phyloP scores from a whole-genome alignment of 1,140 invertebrate genomes.

The Charaxes varanes region DNA sequence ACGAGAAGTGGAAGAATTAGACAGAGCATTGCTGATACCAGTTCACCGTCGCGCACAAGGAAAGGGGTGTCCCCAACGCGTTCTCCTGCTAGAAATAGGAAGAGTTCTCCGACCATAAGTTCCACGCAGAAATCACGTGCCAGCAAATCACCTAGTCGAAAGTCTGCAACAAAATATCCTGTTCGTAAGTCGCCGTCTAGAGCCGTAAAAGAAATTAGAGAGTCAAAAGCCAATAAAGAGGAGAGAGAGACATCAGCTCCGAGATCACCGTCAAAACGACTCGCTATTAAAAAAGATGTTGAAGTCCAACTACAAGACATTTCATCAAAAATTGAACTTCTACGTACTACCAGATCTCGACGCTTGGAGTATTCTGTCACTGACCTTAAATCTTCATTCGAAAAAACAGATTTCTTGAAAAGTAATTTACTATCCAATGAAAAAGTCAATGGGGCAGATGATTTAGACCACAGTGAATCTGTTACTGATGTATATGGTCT shows the following conservation, averaged over 20 bases:
- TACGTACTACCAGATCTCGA: constrained; percentile 38
- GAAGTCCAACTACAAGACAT: constrained; percentile 38
- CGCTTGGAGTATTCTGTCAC: constrained; percentile 49
- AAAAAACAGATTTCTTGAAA: constrained; percentile 23
- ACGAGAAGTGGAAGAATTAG: constrained; percentile 55
- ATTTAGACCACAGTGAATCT: constrained; percentile 23
- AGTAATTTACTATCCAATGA: constrained; percentile 27
- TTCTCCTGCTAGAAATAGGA: constrained; percentile 59
- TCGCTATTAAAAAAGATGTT: constrained; percentile 35
- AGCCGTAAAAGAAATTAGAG: constrained; percentile 38
- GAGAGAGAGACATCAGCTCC: constrained; percentile 11
- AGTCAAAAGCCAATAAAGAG: constrained; percentile 15
- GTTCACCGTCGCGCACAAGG: constrained; percentile 44
- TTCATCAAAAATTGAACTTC: constrained; percentile 34
- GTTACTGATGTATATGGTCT: constrained; percentile 36
- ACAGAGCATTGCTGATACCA: constrained; percentile 40
- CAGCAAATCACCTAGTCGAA: constrained; percentile 41
- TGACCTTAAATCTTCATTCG: constrained; percentile 31
- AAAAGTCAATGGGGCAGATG: constrained; percentile 39
- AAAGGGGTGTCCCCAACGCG: constrained; percentile 56
- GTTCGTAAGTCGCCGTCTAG: constrained; percentile 51
- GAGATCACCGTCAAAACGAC: constrained; percentile 50
- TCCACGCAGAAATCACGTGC: constrained; percentile 45
- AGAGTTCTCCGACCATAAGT: constrained; percentile 44
- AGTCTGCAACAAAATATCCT: constrained; percentile 39